Conservation (phyloP, 1,140 invertebrate genomes). For the Condylostylus longicornis region DNA sequence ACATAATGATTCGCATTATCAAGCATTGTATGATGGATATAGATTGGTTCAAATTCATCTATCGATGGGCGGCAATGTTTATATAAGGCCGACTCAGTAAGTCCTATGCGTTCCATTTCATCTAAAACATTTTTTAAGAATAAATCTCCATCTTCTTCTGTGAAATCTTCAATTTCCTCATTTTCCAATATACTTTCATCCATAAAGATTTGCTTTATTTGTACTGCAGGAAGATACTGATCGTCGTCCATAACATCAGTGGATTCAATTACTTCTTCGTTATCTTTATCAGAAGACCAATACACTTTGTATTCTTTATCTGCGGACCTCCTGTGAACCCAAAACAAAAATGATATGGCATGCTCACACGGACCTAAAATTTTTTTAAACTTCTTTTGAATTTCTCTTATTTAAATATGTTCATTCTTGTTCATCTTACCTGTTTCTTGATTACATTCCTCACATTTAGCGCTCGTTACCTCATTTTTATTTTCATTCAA, state of each 20-base stretch:
- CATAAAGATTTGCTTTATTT: too few species aligned
- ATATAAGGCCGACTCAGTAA: constrained; percentile 19
- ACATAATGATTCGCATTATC: constrained; percentile 16
- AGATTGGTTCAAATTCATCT: constrained; percentile 24
- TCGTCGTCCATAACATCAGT: too few species aligned
- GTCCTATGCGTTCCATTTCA: constrained; percentile 16
- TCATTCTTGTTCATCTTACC: too few species aligned
- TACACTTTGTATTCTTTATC: constrained; percentile 13
- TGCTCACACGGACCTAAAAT: constrained; percentile 17
- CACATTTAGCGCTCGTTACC: constrained; percentile 16
- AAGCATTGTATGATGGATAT: constrained; percentile 21
- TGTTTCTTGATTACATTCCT: too few species aligned
- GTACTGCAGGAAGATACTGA: too few species aligned
- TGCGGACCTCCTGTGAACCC: constrained; percentile 20
- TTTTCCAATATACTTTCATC: constrained; percentile 12
- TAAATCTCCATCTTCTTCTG: constrained; percentile 12
- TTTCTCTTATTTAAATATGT: not conserved
- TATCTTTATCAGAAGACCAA: too few species aligned
- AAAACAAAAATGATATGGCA: constrained; percentile 22
- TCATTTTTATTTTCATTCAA: constrained; percentile 11
- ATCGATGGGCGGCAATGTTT: constrained; percentile 18
- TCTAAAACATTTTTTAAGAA: constrained; percentile 22
- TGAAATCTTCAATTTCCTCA: constrained; percentile 7
- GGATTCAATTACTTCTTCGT: too few species aligned
- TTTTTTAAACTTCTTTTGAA: not conserved